Base-by-base conservation (phyloP, 2,888 invertebrate species). In the Rotaria macrura region DNA sequence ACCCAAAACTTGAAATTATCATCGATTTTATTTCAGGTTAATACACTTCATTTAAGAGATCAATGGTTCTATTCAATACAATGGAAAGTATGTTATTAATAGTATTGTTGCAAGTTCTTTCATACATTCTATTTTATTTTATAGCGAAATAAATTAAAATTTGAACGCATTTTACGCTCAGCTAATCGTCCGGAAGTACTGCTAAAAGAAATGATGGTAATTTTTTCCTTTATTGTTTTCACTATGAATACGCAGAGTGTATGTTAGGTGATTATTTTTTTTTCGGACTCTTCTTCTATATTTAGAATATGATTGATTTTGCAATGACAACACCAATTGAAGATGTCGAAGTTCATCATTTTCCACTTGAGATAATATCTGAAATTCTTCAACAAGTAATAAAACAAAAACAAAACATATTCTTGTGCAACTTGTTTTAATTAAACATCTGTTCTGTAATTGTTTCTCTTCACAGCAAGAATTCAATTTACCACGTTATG, bases 11-110 rank as follows among this genome's bases (percentile, higher is more conserved):
- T 72, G 34, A 40, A 40, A 20, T 49, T 14, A 49, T 49, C 38
- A 72, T 83, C 23, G 12, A 79, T 43, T 65, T 38, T 49, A 86
- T 92, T 93, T 84, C 93, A 94, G 94, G 94, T 94, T 55, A 94
- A 93, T 89, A 94, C 94, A 89, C 93, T 93, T 83, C 94, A 94
- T 89, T 93, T 94, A n/a, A 92, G 95, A 90, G 94, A 95, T 92
- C 94, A 95, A 90, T 95, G 94, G 94, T 93, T 93, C 88, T 93
- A 94, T 90, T 94, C 95, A 85, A 94, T 95, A 88, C 92, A 93
- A 87, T 95, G 94, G 94, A 91, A 93, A 93, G 79, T 79, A 25
- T 14, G 79, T 23, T 25, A 43, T 79, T 43, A n/a, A 9, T 6
- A 2, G 23, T 43, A 12, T 12, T 25, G 5, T n/a, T 9, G 4